Evolutionary conservation across 64 coral and sea anemone genomes (phyloP), one percentile per base, ranked within the genome.

Genomic region (Orbicella faveolata): DNA sequence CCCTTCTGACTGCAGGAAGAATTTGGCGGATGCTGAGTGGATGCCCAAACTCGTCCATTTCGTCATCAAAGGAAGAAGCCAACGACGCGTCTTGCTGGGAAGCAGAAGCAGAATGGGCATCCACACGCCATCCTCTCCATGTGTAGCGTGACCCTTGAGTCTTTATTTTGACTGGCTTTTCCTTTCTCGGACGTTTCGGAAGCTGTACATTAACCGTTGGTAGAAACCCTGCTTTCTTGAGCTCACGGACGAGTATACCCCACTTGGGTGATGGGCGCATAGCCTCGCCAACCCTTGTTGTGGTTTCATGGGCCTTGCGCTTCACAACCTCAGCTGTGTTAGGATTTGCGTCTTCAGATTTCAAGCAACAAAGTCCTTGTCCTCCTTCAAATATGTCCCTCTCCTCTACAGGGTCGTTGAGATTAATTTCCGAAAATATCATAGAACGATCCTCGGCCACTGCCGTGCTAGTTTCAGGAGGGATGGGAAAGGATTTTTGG

Each of bases 361-460:
- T 63, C 18, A 93, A 59, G 61, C 90, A 73, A 37, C 74, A 33
- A 1, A 94, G 21, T 36, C 36, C 81, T 36, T 44, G 61, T 34
- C 78, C 89, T 57, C 78, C 92, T 84, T 89, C 85, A 63, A 97
- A 97, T 3, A 94, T 39, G 15, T 89, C 92, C 13, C 62, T 68
- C 34, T 7, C 39, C 12, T 81, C 34, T 74, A 80, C 83, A 13
- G 83, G 61, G 48, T 91, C 63, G 7, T 81, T 21, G 39, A 88
- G 92, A 93, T 82, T 91, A 36, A 94, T 91, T 65, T 94, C 92
- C 23, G 95, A 88, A 74, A 97, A 97, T 9, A 94, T 77, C 39
- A 79, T 55, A 54, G 90, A 93, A 80, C 86, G 59, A 75, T 96
- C 94, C 3, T 75, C 16, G 10, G 87, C 59, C 52, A 75, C 75